Evolutionary conservation across 2,888 invertebrate species (phyloP).

Genomic region (Coleophora flavipennella): DNA sequence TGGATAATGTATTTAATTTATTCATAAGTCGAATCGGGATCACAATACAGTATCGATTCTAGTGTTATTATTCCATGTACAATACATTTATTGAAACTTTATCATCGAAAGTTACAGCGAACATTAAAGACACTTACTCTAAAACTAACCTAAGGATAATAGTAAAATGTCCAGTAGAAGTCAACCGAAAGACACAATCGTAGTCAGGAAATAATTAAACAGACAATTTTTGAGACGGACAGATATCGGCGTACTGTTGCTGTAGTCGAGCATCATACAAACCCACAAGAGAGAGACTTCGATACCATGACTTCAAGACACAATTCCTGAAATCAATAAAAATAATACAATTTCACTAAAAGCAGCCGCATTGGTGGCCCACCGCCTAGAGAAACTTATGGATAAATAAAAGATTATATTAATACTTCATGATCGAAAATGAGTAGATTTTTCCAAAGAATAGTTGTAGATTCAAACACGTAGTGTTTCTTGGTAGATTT

Average conservation of each 20-base stretch:
- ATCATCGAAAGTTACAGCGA: slow-evolving; percentile 38
- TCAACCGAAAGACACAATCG: slow-evolving; percentile 29
- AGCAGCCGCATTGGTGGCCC: slow-evolving; percentile 2
- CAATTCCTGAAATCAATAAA: slow-evolving; percentile 52
- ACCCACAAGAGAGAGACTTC: slow-evolving; percentile 48
- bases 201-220: slow-evolving; percentile 15
- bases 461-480: no score
- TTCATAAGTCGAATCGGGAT: no score
- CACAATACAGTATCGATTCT: no score
- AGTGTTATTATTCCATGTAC: slow-evolving; percentile 13
- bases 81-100: slow-evolving; percentile 38
- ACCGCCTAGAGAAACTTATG: neutral
- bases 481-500: no score
- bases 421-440: no score
- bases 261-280: slow-evolving; percentile 41
- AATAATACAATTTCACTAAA: slow-evolving; percentile 34
- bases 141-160: slow-evolving; percentile 39
- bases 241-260: no score
- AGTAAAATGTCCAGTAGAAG: slow-evolving; percentile 37
- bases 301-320: slow-evolving; percentile 44
- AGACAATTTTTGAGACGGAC: no score
- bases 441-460: slow-evolving; percentile 27
- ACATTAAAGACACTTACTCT: slow-evolving; percentile 48
- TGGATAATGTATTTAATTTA: no score
- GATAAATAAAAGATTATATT: no score